Evolutionary conservation across 2,113 vertebrate genomes (phyloP).

Genomic region (Semicossyphus pulcher): DNA sequence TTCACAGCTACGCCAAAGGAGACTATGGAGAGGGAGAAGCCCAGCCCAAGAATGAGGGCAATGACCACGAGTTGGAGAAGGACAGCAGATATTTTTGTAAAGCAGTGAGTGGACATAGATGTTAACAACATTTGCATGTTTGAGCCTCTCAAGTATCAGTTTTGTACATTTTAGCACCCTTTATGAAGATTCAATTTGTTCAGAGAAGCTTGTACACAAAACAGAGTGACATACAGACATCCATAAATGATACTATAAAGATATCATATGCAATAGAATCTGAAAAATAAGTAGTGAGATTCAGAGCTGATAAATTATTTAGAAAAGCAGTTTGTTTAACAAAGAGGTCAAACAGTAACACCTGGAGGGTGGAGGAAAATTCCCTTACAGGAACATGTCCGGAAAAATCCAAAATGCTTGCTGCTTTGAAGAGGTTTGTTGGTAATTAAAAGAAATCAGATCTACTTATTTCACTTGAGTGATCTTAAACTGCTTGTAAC

Average conservation of each 20-base stretch:
- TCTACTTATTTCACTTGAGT: no score
- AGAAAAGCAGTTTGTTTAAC: neutral
- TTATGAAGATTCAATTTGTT: no score
- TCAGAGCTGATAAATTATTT: neutral
- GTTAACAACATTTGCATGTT: neutral
- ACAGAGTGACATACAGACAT: no score
- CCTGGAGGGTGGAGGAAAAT: neutral
- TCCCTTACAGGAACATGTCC: no score
- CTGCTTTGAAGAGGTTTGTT: no score
- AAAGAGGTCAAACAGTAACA: neutral
- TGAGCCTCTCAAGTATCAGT: neutral
- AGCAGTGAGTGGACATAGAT: constrained; percentile 31
- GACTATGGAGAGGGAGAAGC: constrained; percentile 80
- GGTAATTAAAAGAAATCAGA: no score
- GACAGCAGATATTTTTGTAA: constrained; percentile 50
- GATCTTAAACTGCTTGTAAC: no score
- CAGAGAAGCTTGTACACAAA: no score
- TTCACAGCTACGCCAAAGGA: constrained; percentile 92
- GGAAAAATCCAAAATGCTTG: no score
- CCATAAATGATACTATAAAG: no score
- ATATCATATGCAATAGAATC: no score
- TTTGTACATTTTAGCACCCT: no score
- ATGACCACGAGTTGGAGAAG: constrained; percentile 53
- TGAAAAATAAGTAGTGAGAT: neutral
- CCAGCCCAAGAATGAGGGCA: constrained; percentile 26